phyloP scores from a whole-genome alignment of 2,797 vertebrate genomes.

The Sebastes hubbsi region DNA sequence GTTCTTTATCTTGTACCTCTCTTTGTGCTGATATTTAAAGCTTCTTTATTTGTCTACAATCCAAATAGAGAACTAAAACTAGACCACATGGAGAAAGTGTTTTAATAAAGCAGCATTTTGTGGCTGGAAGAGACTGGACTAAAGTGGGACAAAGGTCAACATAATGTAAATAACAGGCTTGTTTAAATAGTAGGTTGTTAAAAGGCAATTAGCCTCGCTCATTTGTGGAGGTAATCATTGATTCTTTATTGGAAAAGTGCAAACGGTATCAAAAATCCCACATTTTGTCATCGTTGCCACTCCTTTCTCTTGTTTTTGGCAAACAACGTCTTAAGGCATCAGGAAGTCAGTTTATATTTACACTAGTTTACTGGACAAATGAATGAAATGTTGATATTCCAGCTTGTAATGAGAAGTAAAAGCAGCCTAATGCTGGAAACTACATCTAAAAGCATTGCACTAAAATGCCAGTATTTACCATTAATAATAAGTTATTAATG shows the following conservation, averaged over 20 bases:
- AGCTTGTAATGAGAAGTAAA: background rate
- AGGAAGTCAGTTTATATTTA: background rate
- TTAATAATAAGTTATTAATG: background rate
- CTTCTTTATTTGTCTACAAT: background rate
- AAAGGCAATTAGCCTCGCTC: background rate
- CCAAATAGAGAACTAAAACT: background rate
- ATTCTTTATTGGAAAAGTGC: constrained; percentile 8
- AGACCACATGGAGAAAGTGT: background rate
- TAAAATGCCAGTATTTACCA: background rate
- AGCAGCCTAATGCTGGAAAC: background rate
- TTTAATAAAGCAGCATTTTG: background rate
- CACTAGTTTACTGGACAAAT: background rate
- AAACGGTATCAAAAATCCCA: constrained; percentile 14
- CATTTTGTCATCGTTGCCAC: background rate
- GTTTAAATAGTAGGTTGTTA: background rate
- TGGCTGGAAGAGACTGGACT: background rate
- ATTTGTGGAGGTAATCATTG: background rate
- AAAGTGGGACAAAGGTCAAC: background rate
- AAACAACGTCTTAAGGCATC: constrained; percentile 6
- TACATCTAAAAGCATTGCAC: background rate
- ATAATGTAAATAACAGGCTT: background rate
- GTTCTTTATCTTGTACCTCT: background rate
- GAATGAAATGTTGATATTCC: background rate
- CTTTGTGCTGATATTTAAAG: background rate
- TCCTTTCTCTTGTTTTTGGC: background rate